Percentiles rank a stretch among this genome's conserved stretches.
Conservation (phyloP, 2,888 invertebrate species). For the Enchytraeus crypticus region DNA sequence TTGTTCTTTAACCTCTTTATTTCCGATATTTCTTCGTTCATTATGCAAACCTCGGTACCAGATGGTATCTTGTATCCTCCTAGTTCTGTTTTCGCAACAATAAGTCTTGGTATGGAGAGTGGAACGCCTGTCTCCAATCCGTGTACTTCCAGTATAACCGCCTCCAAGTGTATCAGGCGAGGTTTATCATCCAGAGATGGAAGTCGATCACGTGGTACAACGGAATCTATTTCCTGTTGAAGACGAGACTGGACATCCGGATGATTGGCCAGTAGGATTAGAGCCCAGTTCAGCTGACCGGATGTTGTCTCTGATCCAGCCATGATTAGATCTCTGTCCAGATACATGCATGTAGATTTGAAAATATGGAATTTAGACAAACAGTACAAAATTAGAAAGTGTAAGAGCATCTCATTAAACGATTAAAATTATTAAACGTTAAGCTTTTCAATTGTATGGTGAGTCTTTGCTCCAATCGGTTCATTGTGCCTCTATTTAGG, state of each 20-base stretch:
- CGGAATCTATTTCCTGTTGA: slow-evolving; percentile 1
- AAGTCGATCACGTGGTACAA: not conserved
- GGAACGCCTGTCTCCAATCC: slow-evolving; percentile 5
- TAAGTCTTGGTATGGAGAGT: not conserved
- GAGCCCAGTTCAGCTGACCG: not conserved
- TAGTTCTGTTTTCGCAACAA: not conserved
- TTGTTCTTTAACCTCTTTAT: too few relatives aligned
- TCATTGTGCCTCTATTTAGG: too few relatives aligned
- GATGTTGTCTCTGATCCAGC: slow-evolving; percentile 9
- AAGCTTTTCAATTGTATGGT: too few relatives aligned
- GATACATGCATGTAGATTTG: not conserved
- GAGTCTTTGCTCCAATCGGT: too few relatives aligned
- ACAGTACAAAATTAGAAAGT: too few relatives aligned
- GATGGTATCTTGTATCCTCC: not conserved
- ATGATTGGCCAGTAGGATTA: slow-evolving; percentile 1
- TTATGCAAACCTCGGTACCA: not conserved
- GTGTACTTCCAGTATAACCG: slow-evolving; percentile 4
- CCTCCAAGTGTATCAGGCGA: not conserved
- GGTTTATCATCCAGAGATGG: slow-evolving; percentile 4
- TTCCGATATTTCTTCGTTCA: too few relatives aligned
- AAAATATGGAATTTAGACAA: too few relatives aligned
- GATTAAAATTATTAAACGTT: too few relatives aligned
- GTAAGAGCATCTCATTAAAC: too few relatives aligned
- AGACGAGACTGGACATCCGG: slow-evolving; percentile 2
- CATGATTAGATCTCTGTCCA: not conserved